phyloP scores from a whole-genome alignment of 2,888 invertebrate genomes.

The Trichogramma dendrolimi region DNA sequence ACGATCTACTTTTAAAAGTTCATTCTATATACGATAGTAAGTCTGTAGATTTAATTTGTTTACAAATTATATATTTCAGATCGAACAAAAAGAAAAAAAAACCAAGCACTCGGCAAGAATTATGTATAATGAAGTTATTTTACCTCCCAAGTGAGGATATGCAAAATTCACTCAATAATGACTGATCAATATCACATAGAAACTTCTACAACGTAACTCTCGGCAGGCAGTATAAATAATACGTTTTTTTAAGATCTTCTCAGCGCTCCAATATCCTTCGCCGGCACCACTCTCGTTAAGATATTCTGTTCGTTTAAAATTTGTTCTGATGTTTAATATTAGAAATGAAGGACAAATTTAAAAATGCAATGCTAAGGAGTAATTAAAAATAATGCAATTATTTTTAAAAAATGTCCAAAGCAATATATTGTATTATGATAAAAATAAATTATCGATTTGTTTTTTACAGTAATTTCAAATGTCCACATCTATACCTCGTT shows the following conservation, averaged over 20 bases:
- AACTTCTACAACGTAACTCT: conserved; percentile 3
- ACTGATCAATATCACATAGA: conserved; percentile 21
- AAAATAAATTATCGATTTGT: conserved; percentile 10
- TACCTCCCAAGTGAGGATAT: background rate
- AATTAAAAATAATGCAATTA: conserved; percentile 1
- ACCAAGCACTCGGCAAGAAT: conserved; percentile 7
- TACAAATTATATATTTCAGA: background rate
- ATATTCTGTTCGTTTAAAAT: conserved; percentile 4
- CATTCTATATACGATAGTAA: background rate
- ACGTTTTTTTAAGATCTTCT: background rate
- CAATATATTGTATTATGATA: background rate
- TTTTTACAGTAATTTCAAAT: conserved; percentile 20
- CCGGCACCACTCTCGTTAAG: background rate
- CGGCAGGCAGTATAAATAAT: background rate
- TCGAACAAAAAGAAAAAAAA: background rate
- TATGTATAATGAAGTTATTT: background rate
- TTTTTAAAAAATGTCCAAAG: background rate
- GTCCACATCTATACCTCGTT: conserved; percentile 6
- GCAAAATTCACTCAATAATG: conserved; percentile 13
- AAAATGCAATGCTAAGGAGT: background rate
- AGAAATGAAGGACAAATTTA: background rate
- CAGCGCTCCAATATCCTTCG: background rate
- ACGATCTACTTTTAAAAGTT: conserved; percentile 9
- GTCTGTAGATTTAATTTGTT: conserved; percentile 18
- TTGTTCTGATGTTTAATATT: background rate